Evolutionary conservation across 2,113 vertebrate genomes (phyloP).

Genomic region (Scortum barcoo): DNA sequence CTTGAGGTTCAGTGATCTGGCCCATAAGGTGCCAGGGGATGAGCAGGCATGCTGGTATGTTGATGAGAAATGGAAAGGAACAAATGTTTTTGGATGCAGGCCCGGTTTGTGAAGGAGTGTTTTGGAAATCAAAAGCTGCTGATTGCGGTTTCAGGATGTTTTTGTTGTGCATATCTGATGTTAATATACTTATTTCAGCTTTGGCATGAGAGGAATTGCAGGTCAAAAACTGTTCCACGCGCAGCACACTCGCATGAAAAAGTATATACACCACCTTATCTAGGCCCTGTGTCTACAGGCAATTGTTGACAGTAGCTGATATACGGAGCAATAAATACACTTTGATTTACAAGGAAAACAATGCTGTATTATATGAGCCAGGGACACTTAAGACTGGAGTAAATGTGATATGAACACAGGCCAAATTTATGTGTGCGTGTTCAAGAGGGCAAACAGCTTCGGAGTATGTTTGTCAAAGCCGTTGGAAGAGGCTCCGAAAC

Average conservation of each 20-base stretch:
- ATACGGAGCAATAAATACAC: conserved; percentile 21
- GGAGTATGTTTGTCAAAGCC: conserved; percentile 61
- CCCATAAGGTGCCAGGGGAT: conserved; percentile 50
- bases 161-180: conserved; percentile 3
- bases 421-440: conserved; percentile 50
- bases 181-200: conserved; percentile 7
- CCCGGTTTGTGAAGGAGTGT: neutral
- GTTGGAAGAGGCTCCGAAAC: conserved; percentile 52
- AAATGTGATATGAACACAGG: conserved; percentile 54
- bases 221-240: neutral
- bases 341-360: conserved; percentile 50
- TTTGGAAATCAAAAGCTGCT: conserved; percentile 35
- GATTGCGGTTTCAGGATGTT: conserved; percentile 37
- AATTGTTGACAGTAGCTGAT: conserved; percentile 44
- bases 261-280: conserved; percentile 10
- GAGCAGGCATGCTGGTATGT: conserved; percentile 41
- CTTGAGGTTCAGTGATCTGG: conserved; percentile 50
- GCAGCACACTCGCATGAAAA: neutral
- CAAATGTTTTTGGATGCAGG: conserved; percentile 18
- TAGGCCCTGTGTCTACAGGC: conserved; percentile 40
- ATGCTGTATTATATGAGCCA: conserved; percentile 35
- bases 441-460: conserved; percentile 48
- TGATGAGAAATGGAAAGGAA: conserved; percentile 19
- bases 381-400: conserved; percentile 46
- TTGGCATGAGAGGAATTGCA: conserved; percentile 13